Evolutionary conservation across 2,888 invertebrate species (phyloP).

Genomic region (Drosophila barbarae): DNA sequence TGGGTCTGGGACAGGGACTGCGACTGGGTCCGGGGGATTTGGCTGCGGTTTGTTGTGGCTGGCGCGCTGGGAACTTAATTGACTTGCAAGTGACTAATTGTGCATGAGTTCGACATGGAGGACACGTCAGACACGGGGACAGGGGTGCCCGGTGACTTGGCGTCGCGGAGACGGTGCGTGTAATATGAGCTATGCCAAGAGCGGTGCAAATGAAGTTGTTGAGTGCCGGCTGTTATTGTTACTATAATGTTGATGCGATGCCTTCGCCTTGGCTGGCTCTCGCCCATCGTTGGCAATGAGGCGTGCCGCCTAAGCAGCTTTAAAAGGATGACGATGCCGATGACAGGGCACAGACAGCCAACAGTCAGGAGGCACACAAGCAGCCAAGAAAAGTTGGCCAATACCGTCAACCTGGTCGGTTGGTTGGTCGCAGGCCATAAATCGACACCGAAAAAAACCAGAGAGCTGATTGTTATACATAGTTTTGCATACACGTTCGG

Average conservation of each 20-base stretch:
- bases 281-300: slow-evolving; percentile 37
- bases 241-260: slow-evolving; percentile 31
- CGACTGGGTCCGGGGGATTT: slow-evolving; percentile 9
- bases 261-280: slow-evolving; percentile 12
- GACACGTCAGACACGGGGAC: slow-evolving; percentile 20
- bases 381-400: slow-evolving; percentile 31
- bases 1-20: not conserved
- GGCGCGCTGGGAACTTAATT: slow-evolving; percentile 66
- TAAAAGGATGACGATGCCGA: slow-evolving; percentile 59
- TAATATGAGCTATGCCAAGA: slow-evolving; percentile 63
- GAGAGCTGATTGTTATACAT: slow-evolving; percentile 22
- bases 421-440: slow-evolving; percentile 41
- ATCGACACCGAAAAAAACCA: slow-evolving; percentile 35
- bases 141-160: slow-evolving; percentile 14
- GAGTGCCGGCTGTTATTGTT: slow-evolving; percentile 35
- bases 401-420: slow-evolving; percentile 14
- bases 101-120: slow-evolving; percentile 71
- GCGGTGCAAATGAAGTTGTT: slow-evolving; percentile 65
- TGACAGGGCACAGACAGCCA: slow-evolving; percentile 46
- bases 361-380: slow-evolving; percentile 21
- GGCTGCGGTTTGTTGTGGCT: slow-evolving; percentile 60
- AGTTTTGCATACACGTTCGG: slow-evolving; percentile 29
- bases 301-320: slow-evolving; percentile 57
- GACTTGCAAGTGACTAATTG: slow-evolving; percentile 76
- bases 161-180: slow-evolving; percentile 53